A percentile compares a stretch with the other conserved stretches of the same genome.
phyloP scores from a whole-genome alignment of 2,888 invertebrate genomes.

The Caenorhabditis doughertyi region DNA sequence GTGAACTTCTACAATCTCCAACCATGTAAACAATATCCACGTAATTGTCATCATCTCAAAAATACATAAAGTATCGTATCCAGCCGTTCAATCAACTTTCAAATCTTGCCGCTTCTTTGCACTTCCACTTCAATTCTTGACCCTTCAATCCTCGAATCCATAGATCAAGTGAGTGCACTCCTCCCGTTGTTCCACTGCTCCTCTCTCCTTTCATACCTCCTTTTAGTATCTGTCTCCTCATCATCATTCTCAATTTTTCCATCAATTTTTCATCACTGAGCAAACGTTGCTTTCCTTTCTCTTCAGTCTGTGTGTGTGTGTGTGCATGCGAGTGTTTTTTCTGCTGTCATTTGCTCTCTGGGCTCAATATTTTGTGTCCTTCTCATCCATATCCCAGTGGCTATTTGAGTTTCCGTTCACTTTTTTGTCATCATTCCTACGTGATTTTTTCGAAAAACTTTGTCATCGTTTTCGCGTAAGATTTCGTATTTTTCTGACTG shows the following conservation, averaged over 20 bases:
- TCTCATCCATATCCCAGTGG: background rate
- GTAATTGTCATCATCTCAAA: too few species aligned
- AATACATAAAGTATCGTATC: too few species aligned
- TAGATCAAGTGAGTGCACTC: background rate
- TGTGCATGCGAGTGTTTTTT: background rate
- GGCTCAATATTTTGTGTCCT: constrained; percentile 13
- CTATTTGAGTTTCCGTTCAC: background rate
- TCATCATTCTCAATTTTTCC: constrained; percentile 27
- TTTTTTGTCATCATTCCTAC: constrained; percentile 27
- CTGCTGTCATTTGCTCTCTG: background rate
- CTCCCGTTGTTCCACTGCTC: background rate
- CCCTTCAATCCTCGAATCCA: background rate
- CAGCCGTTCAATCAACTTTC: too few species aligned
- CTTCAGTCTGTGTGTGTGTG: too few species aligned
- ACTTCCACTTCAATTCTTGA: too few species aligned
- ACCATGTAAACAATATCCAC: too few species aligned
- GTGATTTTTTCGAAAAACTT: background rate
- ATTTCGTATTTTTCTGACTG: constrained; percentile 18
- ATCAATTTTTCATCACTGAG: constrained; percentile 46
- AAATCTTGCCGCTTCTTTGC: too few species aligned
- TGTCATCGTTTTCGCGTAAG: constrained; percentile 38
- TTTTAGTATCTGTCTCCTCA: constrained; percentile 2
- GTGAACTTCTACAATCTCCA: too few species aligned
- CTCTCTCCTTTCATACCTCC: background rate
- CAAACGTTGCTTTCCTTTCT: too few species aligned